Conservation (phyloP, 2,113 vertebrate species). For the Rhodinocichla rosea region DNA sequence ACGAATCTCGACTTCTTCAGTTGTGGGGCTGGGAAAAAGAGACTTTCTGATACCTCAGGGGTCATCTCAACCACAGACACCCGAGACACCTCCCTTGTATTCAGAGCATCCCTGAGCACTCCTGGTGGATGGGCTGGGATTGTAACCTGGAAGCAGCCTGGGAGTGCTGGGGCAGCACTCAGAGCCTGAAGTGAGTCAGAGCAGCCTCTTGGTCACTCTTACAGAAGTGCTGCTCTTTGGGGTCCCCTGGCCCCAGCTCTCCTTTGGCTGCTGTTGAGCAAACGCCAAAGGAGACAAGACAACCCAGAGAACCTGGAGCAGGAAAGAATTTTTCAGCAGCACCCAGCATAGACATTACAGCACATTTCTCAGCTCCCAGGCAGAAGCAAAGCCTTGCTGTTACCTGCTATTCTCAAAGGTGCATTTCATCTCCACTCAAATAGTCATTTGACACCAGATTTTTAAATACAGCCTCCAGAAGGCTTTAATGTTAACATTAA, state of each 20-base stretch:
- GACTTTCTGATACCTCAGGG: too few species aligned
- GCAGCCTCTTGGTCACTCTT: background rate
- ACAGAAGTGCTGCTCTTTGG: background rate
- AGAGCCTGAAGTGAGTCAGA: background rate
- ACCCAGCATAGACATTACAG: background rate
- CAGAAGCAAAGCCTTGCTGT: background rate
- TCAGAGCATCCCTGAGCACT: background rate
- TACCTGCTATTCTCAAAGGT: constrained; percentile 27
- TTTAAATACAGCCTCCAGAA: constrained; percentile 14
- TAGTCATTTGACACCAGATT: background rate
- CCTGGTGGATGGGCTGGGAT: background rate
- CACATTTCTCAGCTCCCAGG: background rate
- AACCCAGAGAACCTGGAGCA: background rate
- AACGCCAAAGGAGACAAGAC: background rate
- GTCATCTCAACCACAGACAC: too few species aligned
- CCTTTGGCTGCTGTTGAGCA: background rate
- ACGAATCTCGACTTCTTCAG: too few species aligned
- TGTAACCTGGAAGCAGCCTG: background rate
- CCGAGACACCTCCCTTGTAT: background rate
- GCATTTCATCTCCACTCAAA: constrained; percentile 30
- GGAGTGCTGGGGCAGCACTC: background rate
- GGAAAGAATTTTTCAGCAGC: background rate
- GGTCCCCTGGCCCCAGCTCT: background rate
- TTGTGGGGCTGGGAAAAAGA: too few species aligned
- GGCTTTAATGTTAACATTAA: constrained; percentile 50